Base-by-base conservation (phyloP, 2,888 invertebrate species). In the Mesorhabditis spiculigera region DNA sequence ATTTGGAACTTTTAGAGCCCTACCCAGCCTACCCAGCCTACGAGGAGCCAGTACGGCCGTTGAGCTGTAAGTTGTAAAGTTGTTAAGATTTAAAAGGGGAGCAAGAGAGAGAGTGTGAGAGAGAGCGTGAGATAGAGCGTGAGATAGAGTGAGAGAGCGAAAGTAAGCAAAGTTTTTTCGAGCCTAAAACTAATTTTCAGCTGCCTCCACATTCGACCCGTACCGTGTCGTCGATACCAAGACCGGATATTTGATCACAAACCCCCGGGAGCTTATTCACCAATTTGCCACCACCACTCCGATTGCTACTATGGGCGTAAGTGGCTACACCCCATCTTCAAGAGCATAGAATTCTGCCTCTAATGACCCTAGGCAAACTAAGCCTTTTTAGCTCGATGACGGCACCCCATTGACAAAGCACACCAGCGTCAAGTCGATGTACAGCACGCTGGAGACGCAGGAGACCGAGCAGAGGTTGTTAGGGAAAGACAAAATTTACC, bases 221-320 rank as follows among this genome's bases (percentile, higher is more conserved):
- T 76, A 81, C 6, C 79, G 78, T 65, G 73, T 75, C 45, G 70
- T 78, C 8, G 78, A 78, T 63, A 78, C 76, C 44, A 74, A 75
- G 68, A 77, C 76, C 61, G 80, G 85, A 68, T 84, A 84, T 71
- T 69, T 78, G 45, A 84, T 84, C 68, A 81, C 85, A n/a, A 84
- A 84, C 68, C 84, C 84, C 43, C 74, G 80, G n/a, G 84, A 84
- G 71, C 73, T 84, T 45, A 84, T 84, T 67, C 85, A 84, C 63
- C 84, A 80, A 68, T 84, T 82, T 67, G 84, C 84, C 5, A 84
- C 84, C 8, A 82, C 79, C 66, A 84, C 84, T 16, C 84, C 84
- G n/a, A 78, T 82, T 50, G 81, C 79, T 4, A 74, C 76, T 62
- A 77, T 79, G 71, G 79, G 79, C 45, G 71, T 70, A 6, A 64